Conservation (phyloP, 2,113 vertebrate genomes). For the Budorcas taxicolor region DNA sequence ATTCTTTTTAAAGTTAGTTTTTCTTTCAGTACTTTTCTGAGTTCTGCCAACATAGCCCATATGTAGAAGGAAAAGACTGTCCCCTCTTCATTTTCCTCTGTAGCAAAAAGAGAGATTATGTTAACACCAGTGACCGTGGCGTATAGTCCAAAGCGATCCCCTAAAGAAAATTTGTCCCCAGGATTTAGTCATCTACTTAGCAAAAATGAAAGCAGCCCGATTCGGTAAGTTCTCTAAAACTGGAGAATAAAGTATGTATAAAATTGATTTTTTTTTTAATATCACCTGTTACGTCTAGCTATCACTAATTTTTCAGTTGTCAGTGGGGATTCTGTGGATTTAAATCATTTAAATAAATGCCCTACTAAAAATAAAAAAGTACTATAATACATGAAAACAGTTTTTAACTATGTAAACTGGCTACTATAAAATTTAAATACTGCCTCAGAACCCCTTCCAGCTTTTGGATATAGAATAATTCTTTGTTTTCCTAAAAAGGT, state of each 20-base stretch:
- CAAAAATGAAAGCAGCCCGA: slow-evolving; percentile 82
- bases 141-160: slow-evolving; percentile 95
- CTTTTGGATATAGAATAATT: neutral
- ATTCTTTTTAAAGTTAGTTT: neutral
- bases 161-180: slow-evolving; percentile 94
- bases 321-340: neutral
- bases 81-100: slow-evolving; percentile 55
- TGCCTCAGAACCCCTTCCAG: neutral
- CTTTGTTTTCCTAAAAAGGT: neutral
- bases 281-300: neutral
- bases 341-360: neutral
- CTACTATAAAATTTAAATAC: neutral
- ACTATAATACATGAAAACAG: neutral
- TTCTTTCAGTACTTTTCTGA: neutral
- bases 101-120: slow-evolving; percentile 93
- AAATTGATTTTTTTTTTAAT: neutral
- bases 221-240: slow-evolving; percentile 77
- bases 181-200: slow-evolving; percentile 89
- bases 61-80: neutral
- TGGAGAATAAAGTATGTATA: neutral
- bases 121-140: slow-evolving; percentile 87
- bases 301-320: neutral
- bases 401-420: neutral
- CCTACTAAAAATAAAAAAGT: neutral
- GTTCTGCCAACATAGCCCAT: neutral